These are phyloP conservation scores for Tiaroga cobitis DNA, from an alignment of 2,797 vertebrate species.

Conservation along the genomic window DNA sequence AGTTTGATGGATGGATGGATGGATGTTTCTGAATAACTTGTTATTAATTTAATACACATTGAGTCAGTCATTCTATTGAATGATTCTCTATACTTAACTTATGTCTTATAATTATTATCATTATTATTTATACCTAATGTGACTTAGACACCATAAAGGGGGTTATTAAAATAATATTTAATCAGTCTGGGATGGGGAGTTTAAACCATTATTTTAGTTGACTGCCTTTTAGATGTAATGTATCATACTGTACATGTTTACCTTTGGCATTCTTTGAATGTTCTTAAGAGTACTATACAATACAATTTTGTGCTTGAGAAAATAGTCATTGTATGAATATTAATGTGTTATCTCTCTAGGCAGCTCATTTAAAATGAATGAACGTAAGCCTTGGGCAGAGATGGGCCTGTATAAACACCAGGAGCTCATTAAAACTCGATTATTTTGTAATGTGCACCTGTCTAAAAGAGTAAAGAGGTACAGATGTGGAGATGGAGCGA, in stretches of 20 bases:
- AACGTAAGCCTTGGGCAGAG: constrained; percentile 69
- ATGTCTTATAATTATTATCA: neutral
- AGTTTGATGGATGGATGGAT: neutral
- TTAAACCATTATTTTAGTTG: constrained; percentile 70
- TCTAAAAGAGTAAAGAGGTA: constrained; percentile 68
- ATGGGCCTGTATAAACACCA: constrained; percentile 74
- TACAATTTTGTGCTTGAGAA: constrained; percentile 68
- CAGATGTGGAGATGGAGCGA: constrained; percentile 29
- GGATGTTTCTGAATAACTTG: neutral
- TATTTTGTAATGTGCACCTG: constrained; percentile 76
- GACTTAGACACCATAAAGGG: constrained; percentile 50
- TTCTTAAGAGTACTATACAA: constrained; percentile 67
- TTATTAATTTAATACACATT: neutral
- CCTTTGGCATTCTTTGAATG: constrained; percentile 69
- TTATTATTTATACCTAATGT: constrained; percentile 26
- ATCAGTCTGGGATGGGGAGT: constrained; percentile 64
- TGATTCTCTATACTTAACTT: neutral
- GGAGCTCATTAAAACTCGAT: constrained; percentile 77
- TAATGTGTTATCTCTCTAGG: constrained; percentile 75
- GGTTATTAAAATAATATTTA: constrained; percentile 68
- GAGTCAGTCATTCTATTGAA: neutral
- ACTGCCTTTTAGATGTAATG: constrained; percentile 70
- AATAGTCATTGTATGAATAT: constrained; percentile 77
- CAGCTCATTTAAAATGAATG: constrained; percentile 80
- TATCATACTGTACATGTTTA: constrained; percentile 76